phyloP scores from a whole-genome alignment of 2,797 vertebrate species.

The Mormyrus hasselquistii region DNA sequence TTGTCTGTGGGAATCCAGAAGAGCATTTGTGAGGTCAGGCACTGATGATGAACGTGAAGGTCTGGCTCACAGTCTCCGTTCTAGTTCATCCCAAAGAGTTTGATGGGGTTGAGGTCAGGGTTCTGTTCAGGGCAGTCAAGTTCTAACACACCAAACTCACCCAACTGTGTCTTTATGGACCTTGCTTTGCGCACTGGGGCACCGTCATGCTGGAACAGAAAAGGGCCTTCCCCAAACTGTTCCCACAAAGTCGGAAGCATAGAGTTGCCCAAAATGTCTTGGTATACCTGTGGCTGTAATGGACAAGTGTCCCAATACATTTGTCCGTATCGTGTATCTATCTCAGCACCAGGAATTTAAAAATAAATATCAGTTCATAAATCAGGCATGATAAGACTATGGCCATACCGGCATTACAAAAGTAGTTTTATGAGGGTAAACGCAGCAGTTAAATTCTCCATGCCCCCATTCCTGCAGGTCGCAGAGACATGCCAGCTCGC shows the following conservation, averaged over 20 bases:
- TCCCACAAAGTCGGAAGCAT: neutral
- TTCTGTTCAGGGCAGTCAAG: neutral
- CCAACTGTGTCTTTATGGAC: neutral
- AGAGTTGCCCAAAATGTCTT: neutral
- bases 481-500: conserved; percentile 93
- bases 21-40: neutral
- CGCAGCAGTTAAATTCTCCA: neutral
- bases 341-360: neutral
- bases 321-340: neutral
- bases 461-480: conserved; percentile 57
- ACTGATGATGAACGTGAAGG: neutral
- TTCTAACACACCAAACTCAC: neutral
- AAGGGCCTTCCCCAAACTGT: neutral
- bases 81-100: neutral
- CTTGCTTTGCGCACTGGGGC: neutral
- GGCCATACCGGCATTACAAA: neutral
- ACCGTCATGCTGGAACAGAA: neutral
- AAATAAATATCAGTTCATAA: neutral
- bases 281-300: neutral
- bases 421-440: neutral
- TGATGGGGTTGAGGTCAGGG: neutral
- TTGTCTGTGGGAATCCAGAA: neutral
- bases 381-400: neutral
- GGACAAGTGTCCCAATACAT: neutral
- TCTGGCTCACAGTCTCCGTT: neutral